phyloP scores from a whole-genome alignment of 92 coral and sea anemone species.

The Zoanthus sociatus region DNA sequence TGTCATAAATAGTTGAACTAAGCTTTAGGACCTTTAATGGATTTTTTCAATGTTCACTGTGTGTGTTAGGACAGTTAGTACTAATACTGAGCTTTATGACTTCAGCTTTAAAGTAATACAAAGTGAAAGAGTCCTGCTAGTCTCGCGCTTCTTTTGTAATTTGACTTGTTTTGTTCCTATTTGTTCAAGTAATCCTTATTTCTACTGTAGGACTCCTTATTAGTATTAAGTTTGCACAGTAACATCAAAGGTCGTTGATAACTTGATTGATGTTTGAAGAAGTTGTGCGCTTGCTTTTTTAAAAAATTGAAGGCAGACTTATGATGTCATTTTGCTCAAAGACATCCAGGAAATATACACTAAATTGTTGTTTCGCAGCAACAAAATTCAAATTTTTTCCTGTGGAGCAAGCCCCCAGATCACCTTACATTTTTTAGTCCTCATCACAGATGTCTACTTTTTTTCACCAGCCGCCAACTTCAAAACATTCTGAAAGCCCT shows the following conservation, averaged over 20 bases:
- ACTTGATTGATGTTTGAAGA: slow-evolving; percentile 28
- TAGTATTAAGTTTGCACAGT: slow-evolving; percentile 9
- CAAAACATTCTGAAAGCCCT: no score
- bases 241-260: neutral
- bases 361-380: slow-evolving; percentile 30
- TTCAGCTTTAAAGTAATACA: slow-evolving; percentile 32
- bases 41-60: slow-evolving; percentile 9
- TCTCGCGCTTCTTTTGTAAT: neutral
- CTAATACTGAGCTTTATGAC: slow-evolving; percentile 18
- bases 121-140: slow-evolving; percentile 14
- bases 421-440: no score
- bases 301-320: slow-evolving; percentile 8
- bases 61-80: slow-evolving; percentile 24
- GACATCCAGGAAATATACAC: slow-evolving; percentile 13
- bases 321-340: slow-evolving; percentile 25
- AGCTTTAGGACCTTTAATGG: neutral
- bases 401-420: neutral
- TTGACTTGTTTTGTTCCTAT: slow-evolving; percentile 13
- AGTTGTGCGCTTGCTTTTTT: slow-evolving; percentile 14
- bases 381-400: neutral
- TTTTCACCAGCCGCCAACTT: no score
- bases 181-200: neutral
- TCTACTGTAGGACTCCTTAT: slow-evolving; percentile 26
- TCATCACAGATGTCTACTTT: no score
- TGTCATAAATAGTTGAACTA: neutral